These are phyloP conservation scores for Phycodurus eques DNA, from an alignment of 2,113 vertebrate genomes.

Conservation along the genomic window DNA sequence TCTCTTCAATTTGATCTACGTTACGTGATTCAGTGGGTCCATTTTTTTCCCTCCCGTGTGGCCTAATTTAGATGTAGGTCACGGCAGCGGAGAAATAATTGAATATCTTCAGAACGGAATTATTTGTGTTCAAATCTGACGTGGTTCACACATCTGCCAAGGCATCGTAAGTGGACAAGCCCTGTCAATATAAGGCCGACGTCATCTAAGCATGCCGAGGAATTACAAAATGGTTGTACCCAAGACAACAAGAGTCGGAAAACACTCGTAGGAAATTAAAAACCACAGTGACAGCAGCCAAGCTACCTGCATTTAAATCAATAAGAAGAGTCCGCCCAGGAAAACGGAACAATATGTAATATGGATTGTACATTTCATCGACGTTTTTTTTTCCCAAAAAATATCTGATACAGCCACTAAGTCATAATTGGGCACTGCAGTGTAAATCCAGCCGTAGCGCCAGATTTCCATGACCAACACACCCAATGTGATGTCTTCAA, in stretches of 20 bases:
- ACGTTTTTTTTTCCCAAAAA: background rate
- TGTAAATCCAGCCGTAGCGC: background rate
- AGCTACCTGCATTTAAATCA: too few relatives aligned
- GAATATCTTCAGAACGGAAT: background rate
- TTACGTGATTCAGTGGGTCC: too few relatives aligned
- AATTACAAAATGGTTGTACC: background rate
- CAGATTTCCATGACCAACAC: constrained; percentile 17
- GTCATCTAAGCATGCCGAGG: background rate
- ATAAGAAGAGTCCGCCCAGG: too few relatives aligned
- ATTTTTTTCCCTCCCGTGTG: background rate
- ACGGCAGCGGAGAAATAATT: background rate
- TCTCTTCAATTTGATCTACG: background rate
- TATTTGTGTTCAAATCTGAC: background rate
- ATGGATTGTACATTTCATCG: background rate
- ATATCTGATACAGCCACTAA: background rate
- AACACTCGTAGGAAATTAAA: too few relatives aligned
- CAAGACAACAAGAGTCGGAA: background rate
- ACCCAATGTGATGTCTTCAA: constrained; percentile 17
- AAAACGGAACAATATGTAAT: too few relatives aligned
- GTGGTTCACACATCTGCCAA: background rate
- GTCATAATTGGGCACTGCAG: background rate
- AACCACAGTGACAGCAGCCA: too few relatives aligned
- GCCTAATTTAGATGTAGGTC: background rate
- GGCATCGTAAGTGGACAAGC: background rate
- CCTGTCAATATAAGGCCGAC: background rate